Evolutionary conservation across 2,113 vertebrate genomes (phyloP).

Genomic region (Psilopsiagon aurifrons): DNA sequence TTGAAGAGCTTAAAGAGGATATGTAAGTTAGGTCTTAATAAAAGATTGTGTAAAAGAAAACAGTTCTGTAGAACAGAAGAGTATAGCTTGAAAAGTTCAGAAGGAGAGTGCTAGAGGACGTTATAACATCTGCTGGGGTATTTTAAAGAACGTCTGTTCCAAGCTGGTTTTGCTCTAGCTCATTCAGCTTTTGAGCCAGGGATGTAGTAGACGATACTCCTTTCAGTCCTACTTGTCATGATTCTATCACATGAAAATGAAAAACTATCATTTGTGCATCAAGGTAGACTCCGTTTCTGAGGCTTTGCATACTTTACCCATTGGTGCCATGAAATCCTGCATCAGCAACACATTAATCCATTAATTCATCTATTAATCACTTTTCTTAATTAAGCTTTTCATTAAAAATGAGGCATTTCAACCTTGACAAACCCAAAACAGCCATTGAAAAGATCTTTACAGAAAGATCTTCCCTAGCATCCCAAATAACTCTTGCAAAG

Average conservation of each 20-base stretch:
- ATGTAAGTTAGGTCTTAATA: background rate
- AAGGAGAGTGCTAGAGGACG: background rate
- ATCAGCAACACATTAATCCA: background rate
- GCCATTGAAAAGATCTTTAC: background rate
- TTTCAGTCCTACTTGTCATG: background rate
- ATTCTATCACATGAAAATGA: background rate
- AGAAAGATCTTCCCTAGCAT: background rate
- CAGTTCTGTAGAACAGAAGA: background rate
- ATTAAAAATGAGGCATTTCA: background rate
- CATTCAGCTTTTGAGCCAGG: background rate
- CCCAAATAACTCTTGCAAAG: background rate
- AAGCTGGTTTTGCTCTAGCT: background rate
- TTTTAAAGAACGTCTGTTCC: background rate
- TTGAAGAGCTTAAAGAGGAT: background rate
- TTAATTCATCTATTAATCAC: background rate
- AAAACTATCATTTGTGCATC: background rate
- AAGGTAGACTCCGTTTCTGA: background rate
- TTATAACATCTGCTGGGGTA: background rate
- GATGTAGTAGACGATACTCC: background rate
- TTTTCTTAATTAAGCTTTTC: background rate
- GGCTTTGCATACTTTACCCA: background rate
- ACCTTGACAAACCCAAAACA: background rate
- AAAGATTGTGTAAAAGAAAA: background rate
- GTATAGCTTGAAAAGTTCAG: rapidly evolving
- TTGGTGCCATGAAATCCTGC: background rate